Conservation (phyloP, 2,888 invertebrate genomes). For the Cheilosia vernalis region DNA sequence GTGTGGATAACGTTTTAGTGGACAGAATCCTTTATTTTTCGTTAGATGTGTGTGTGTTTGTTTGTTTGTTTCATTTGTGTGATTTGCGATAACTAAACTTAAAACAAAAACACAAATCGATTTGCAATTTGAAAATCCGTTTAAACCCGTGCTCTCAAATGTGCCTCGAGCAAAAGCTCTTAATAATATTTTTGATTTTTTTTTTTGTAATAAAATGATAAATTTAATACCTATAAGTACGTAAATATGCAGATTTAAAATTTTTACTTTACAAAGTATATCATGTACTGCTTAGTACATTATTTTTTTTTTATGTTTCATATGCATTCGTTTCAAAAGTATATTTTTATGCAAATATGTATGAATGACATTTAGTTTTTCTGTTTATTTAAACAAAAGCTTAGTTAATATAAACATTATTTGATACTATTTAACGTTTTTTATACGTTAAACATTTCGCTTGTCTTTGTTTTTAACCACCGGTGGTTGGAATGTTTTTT, state of each 20-base stretch:
- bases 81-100: constrained; percentile 40
- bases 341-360: constrained; percentile 25
- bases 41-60: constrained; percentile 12
- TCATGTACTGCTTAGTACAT: constrained; percentile 1
- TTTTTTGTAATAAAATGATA: constrained; percentile 53
- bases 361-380: neutral
- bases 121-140: constrained; percentile 51
- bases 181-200: constrained; percentile 49
- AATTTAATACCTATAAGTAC: constrained; percentile 29
- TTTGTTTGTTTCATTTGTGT: constrained; percentile 20
- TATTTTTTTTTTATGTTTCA: constrained; percentile 25
- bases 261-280: constrained; percentile 61
- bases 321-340: constrained; percentile 52
- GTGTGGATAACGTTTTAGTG: constrained; percentile 30
- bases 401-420: constrained; percentile 6
- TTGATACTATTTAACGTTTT: neutral
- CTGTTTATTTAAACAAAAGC: constrained; percentile 16
- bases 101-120: constrained; percentile 20
- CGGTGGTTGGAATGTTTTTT: constrained; percentile 44
- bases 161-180: constrained; percentile 70
- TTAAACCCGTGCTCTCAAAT: constrained; percentile 67
- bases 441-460: constrained; percentile 11
- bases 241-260: constrained; percentile 50
- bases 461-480: constrained; percentile 17
- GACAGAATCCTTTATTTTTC: constrained; percentile 58